These are phyloP conservation scores for Epinotia bilunana DNA, from an alignment of 2,888 invertebrate species.

Conservation along the genomic window DNA sequence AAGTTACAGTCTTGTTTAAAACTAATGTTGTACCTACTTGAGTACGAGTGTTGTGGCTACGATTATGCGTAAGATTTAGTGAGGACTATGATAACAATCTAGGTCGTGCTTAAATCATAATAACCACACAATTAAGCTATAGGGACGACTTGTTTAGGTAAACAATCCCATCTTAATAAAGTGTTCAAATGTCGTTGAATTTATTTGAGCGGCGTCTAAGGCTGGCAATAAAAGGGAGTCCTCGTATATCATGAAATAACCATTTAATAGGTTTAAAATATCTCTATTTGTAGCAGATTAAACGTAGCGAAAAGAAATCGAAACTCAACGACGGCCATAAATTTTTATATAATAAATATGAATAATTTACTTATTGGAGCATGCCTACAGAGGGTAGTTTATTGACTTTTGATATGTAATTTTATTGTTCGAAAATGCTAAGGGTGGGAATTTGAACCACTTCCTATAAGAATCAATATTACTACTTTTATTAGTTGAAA, in stretches of 20 bases:
- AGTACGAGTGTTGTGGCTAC: not conserved
- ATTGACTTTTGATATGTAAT: slow-evolving; percentile 3
- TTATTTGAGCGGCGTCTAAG: slow-evolving; percentile 31
- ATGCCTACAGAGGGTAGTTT: slow-evolving; percentile 24
- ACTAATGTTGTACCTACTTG: not conserved
- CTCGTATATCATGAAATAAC: slow-evolving; percentile 40
- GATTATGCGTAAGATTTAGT: not conserved
- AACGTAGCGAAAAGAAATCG: slow-evolving; percentile 44
- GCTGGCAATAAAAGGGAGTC: slow-evolving; percentile 31
- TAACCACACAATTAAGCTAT: not conserved
- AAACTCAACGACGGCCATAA: slow-evolving; percentile 37
- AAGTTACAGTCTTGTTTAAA: not conserved
- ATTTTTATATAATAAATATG: slow-evolving; percentile 27
- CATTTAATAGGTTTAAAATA: slow-evolving; percentile 44
- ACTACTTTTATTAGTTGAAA: not conserved
- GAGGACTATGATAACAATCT: not conserved
- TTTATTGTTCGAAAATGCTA: slow-evolving; percentile 11
- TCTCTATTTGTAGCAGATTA: slow-evolving; percentile 44
- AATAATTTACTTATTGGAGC: slow-evolving; percentile 28
- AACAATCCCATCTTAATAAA: slow-evolving; percentile 37
- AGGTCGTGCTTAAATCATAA: not conserved
- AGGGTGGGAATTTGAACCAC: not conserved
- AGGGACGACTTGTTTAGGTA: slow-evolving; percentile 3
- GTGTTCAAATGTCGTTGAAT: slow-evolving; percentile 34
- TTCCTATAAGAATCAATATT: not conserved